Evolutionary conservation across 2,797 vertebrate genomes (phyloP).

Genomic region (Gallirallus australis): DNA sequence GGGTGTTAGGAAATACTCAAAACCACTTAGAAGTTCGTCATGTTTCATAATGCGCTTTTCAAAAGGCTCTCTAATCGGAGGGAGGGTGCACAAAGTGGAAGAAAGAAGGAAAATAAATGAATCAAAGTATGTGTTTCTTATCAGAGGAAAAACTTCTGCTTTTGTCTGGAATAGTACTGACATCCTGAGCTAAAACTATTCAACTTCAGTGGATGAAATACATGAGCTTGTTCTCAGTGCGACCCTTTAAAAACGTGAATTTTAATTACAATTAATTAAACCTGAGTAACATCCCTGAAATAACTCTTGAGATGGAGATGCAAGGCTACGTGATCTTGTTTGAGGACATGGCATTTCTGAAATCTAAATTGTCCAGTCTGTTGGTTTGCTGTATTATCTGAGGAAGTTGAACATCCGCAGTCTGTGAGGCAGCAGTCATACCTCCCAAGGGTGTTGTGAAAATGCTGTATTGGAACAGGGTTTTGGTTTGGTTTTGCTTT

Average conservation of each 20-base stretch:
- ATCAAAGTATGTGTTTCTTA: neutral
- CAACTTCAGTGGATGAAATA: neutral
- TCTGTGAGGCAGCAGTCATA: neutral
- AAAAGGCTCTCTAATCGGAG: neutral
- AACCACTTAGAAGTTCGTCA: neutral
- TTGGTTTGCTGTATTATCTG: neutral
- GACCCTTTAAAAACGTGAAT: neutral
- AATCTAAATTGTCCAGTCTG: neutral
- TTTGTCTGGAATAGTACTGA: neutral
- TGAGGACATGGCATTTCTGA: neutral
- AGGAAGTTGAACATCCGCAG: slow-evolving; percentile 43
- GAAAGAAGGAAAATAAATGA: neutral
- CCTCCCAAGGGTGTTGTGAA: neutral
- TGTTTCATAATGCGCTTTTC: neutral
- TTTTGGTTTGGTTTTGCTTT: neutral
- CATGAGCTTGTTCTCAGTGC: neutral
- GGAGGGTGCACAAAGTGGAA: neutral
- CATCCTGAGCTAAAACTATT: neutral
- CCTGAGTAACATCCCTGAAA: neutral
- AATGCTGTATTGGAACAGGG: neutral
- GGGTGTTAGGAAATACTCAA: neutral
- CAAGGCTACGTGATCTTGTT: neutral
- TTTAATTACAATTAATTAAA: neutral
- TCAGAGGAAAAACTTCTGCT: neutral
- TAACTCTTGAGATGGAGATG: neutral